These are phyloP conservation scores for Holocentrus rufus DNA, from an alignment of 2,797 vertebrate species.

Conservation along the genomic window DNA sequence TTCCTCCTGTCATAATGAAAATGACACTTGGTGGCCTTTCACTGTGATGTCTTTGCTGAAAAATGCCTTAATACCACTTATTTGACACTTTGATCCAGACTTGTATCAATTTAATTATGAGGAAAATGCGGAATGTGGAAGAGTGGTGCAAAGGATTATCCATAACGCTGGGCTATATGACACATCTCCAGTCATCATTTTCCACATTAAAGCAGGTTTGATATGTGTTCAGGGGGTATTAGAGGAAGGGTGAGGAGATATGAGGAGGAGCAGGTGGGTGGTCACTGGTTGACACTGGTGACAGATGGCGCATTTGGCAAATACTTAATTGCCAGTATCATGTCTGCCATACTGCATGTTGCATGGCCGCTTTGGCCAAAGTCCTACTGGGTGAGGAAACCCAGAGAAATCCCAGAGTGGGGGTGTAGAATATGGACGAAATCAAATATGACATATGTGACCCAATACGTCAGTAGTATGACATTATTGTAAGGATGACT, in stretches of 20 bases:
- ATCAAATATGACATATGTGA: no score
- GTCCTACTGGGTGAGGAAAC: conserved; percentile 4
- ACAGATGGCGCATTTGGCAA: conserved; percentile 37
- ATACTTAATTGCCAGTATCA: background rate
- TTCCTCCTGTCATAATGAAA: background rate
- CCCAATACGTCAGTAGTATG: no score
- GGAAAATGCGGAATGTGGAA: background rate
- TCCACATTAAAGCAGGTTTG: background rate
- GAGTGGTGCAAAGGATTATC: background rate
- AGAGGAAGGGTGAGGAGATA: conserved; percentile 16
- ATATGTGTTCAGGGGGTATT: background rate
- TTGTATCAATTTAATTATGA: background rate
- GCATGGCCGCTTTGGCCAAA: background rate
- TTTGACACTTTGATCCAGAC: background rate
- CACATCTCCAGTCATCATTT: background rate
- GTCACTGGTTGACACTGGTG: conserved; percentile 12
- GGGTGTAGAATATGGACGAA: no score
- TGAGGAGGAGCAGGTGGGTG: conserved; percentile 25
- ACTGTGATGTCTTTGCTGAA: background rate
- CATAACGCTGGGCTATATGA: conserved; percentile 4
- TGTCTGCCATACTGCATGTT: background rate
- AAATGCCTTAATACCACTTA: background rate
- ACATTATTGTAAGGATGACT: no score
- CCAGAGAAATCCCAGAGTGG: background rate
- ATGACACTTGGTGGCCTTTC: background rate